Evolutionary conservation across 1,140 invertebrate species (phyloP), one percentile per base, ranked within the genome.

Genomic region (Mesaphorura yosii): DNA sequence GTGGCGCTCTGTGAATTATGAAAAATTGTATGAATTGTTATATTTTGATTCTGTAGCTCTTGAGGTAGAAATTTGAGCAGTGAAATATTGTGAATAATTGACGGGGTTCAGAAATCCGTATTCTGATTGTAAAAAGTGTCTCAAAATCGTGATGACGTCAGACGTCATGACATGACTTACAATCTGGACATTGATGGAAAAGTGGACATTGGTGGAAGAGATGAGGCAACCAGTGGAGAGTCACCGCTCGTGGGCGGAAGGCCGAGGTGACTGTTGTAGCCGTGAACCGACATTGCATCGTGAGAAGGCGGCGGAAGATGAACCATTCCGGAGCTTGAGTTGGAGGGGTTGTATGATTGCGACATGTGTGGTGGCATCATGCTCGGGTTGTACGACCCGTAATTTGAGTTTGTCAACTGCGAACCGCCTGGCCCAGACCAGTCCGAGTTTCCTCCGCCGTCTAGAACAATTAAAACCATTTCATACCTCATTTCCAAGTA

Each of bases 201-300:
- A 57, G 86, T 87, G 49, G 88, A 92, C 88, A 95, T 93, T 31
- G 90, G 89, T 52, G 89, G 89, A 70, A 94, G 75, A 48, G 78
- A 77, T 25, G 86, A 82, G 65, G 82, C 76, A 66, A 80, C 74
- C 65, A 75, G 72, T 59, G 75, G 74, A 58, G 76, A 74, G 51
- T 61, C 51, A 39, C 48, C 55, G 15, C 51, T 48, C 37, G 48
- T 57, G 17, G 70, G 64, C 66, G 78, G 80, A 64, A 78, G 78
- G 59, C 73, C 73, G 58, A 70, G 53, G 38, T 63, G 55, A 49
- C 55, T 58, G n/a, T 34, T 34, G 7, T 51, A 55, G 19, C 64
- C 58, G 23, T 48, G 46, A 7, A 15, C 4, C 5, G 6, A 19
- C 39, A 66, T 60, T 22, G 62, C 57, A 42, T 64, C 62, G 44